Conservation (phyloP, 2,797 vertebrate genomes). For the Discoglossus pictus region DNA sequence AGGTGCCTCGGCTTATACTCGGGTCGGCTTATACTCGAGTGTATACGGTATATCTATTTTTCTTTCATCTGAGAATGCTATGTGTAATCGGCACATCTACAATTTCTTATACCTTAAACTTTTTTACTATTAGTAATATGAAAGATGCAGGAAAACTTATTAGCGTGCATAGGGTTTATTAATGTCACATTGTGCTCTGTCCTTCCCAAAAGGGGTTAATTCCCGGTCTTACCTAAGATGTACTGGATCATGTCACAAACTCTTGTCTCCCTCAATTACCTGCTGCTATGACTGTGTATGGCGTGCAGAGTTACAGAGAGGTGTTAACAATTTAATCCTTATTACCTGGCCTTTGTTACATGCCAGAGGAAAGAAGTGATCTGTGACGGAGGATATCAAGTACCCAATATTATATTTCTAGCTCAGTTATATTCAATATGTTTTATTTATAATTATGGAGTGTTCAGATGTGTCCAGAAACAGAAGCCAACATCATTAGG, state of each 20-base stretch:
- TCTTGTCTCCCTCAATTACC: slow-evolving; percentile 51
- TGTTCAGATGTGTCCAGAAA: slow-evolving; percentile 36
- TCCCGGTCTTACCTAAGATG: slow-evolving; percentile 22
- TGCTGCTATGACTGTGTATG: slow-evolving; percentile 44
- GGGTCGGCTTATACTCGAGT: too few relatives aligned
- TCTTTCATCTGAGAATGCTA: too few relatives aligned
- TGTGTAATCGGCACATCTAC: too few relatives aligned
- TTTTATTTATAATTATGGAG: slow-evolving; percentile 51
- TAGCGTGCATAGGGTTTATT: neutral
- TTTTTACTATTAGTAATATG: too few relatives aligned
- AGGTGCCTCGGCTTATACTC: too few relatives aligned
- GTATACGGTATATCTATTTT: too few relatives aligned
- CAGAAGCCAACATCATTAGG: neutral
- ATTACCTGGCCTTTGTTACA: slow-evolving; percentile 49
- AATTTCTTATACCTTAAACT: too few relatives aligned
- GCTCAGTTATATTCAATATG: slow-evolving; percentile 44
- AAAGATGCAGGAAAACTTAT: too few relatives aligned
- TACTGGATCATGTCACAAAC: slow-evolving; percentile 45
- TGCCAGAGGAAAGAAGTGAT: slow-evolving; percentile 48
- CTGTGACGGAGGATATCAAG: slow-evolving; percentile 41
- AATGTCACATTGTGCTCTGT: neutral
- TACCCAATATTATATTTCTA: slow-evolving; percentile 46
- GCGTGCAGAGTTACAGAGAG: slow-evolving; percentile 42
- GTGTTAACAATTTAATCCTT: slow-evolving; percentile 54
- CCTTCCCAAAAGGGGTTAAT: slow-evolving; percentile 29